Base-by-base conservation (phyloP, 2,113 vertebrate genomes). In the Axis porcinus region DNA sequence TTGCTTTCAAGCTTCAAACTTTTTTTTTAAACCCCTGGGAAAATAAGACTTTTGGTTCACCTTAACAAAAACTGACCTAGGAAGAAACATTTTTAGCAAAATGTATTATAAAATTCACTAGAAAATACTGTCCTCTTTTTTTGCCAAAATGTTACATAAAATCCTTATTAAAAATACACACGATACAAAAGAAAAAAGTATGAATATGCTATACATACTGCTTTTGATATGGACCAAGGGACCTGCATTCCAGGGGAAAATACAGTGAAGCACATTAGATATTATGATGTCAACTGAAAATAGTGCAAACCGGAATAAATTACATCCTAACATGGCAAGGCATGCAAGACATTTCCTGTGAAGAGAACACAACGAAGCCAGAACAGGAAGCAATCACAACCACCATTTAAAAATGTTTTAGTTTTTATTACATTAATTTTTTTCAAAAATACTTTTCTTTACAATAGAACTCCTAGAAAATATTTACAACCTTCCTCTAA, bases 401-500 rank as follows among this genome's bases (percentile, higher is more conserved):
- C 97, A 92, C 91, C 96, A 95, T 96, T 98, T 98, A 98, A 98
- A 98, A 58, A 97, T 52, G 93, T 94, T 97, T 98, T 98, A 97
- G 43, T 99, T 99, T 99, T 99, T 97, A 98, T 98, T 98, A 97
- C 98, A 98, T 98, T 98, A 98, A 94, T 97, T 98, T 98, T 98
- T 98, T 98, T 98, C 98, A 98, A 98, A 99, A 98, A 98, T 99
- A 99, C 99, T 98, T 97, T 98, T 98, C 98, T 99, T 99, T 99
- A 99, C 98, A 98, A 98, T 99, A 98, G 97, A 98, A 98, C 84
- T 93, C 98, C 98, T 99, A 99, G 97, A 99, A 98, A 99, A 99
- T 99, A 99, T 99, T 98, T 99, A 99, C 98, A 99, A 98, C 99
- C 98, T 98, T 99, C 98, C 98, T 99, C 98, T 99, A 99, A 99